These are phyloP conservation scores for Andrena camellia DNA, from an alignment of 2,888 invertebrate species.

Conservation along the genomic window DNA sequence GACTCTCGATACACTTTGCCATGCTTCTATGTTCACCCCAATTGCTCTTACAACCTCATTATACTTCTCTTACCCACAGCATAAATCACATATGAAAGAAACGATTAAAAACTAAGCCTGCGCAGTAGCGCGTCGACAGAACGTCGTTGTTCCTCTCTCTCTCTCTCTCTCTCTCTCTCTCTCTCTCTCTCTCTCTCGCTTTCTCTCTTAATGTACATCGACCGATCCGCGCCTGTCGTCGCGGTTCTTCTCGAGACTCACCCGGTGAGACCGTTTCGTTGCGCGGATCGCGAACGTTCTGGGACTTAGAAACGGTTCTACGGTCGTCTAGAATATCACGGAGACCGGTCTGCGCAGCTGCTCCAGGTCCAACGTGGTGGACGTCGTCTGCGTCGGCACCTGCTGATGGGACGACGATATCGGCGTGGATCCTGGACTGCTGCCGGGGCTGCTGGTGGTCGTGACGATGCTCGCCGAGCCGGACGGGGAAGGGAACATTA, in stretches of 20 bases:
- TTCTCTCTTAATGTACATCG: constrained; percentile 14
- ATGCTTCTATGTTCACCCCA: not conserved
- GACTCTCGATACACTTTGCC: no score
- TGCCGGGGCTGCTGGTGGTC: constrained; percentile 74
- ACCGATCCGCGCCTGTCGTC: not conserved
- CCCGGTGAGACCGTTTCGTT: not conserved
- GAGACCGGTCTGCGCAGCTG: constrained; percentile 90
- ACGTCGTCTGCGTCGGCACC: constrained; percentile 85
- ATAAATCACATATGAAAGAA: constrained; percentile 21
- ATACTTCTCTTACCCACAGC: not conserved
- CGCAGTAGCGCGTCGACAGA: constrained; percentile 1
- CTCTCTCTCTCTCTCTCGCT: not conserved
- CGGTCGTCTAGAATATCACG: constrained; percentile 88
- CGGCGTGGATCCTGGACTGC: constrained; percentile 76
- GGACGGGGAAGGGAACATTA: constrained; percentile 70
- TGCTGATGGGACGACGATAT: constrained; percentile 72
- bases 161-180: not conserved
- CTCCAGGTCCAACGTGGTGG: constrained; percentile 86
- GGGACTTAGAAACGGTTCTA: not conserved
- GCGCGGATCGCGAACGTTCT: constrained; percentile 8
- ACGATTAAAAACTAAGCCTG: constrained; percentile 32
- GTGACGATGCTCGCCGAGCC: constrained; percentile 52
- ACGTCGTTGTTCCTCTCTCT: constrained; percentile 3
- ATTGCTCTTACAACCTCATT: not conserved
- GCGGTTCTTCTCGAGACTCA: not conserved